phyloP scores from a whole-genome alignment of 2,888 invertebrate species.

The Eucera pruinosa region DNA sequence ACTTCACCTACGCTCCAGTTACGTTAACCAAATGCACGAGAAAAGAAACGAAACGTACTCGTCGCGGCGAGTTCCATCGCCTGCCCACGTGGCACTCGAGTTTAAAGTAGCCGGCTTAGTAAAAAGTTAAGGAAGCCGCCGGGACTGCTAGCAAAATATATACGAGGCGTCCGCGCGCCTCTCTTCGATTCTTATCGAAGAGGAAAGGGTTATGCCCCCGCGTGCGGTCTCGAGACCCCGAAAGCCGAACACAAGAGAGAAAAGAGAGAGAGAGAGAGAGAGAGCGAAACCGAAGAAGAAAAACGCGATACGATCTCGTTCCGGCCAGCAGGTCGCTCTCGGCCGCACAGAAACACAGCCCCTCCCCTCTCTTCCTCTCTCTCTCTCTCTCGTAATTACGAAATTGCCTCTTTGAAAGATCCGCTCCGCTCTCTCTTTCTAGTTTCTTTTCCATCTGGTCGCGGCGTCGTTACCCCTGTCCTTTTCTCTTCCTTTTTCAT shows the following conservation, averaged over 20 bases:
- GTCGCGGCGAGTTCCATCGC: background rate
- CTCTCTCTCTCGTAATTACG: conserved; percentile 81
- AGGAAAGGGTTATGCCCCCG: conserved; percentile 70
- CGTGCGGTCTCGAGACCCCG: conserved; percentile 57
- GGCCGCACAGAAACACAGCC: too few species aligned
- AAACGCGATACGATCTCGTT: conserved; percentile 80
- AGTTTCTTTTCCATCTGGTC: conserved; percentile 69
- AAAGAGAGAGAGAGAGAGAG: too few species aligned
- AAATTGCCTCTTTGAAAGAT: conserved; percentile 83
- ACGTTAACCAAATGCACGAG: too few species aligned
- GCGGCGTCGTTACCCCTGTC: conserved; percentile 61
- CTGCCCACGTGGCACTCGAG: background rate
- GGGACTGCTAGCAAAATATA: conserved; percentile 63
- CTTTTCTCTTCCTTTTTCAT: conserved; percentile 64
- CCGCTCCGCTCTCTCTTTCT: conserved; percentile 76
- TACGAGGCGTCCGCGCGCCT: conserved; percentile 55
- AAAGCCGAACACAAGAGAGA: too few species aligned
- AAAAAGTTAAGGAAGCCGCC: conserved; percentile 48
- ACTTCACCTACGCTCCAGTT: too few species aligned
- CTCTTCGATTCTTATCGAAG: conserved; percentile 66
- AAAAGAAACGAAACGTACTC: too few species aligned
- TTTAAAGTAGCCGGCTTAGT: conserved; percentile 57
- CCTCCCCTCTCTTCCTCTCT: too few species aligned
- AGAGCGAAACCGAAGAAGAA: conserved; percentile 71
- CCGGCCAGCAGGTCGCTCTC: conserved; percentile 76